Evolutionary conservation across 2,888 invertebrate species (phyloP), one percentile per base, ranked within the genome.

Genomic region (Bunonema sp.): DNA sequence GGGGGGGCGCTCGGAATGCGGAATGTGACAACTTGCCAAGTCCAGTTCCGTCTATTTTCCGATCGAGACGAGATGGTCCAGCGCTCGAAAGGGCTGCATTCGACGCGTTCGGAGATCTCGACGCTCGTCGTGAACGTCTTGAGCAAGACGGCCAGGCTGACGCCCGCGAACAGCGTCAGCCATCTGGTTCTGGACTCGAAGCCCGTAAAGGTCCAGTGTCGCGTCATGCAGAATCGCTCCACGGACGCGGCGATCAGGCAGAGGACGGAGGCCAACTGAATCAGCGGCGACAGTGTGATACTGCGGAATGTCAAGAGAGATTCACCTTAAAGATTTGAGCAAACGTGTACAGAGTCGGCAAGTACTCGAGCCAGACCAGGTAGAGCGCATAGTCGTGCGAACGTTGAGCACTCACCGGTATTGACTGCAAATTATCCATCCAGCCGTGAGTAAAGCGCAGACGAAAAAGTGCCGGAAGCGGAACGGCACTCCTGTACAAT

Each of bases 161-260:
- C 42, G 5, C 54, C 46, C 16, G 37, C 29, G 10, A 48, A 40
- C 22, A 65, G 50, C n/a, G 59, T 47, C 18, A 66, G 41, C 65
- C 65, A 66, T 21, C 65, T 42, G 1, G 60, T 60, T 5, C 58
- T 44, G 22, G 45, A 45, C 34, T 61, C 59, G 38, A 65, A 65
- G 1, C 65, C 65, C 10, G 61, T 59, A 43, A 61, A 61, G 8
- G 65, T 65, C 65, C 65, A 65, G 39, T 65, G 65, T 26, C 50
- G 49, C 34, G 57, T 57, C 53, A 57, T 53, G 33, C 49, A 53
- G 36, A 54, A 57, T 50, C 65, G 47, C 31, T 65, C 65, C 35
- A 61, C 61, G 36, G 55, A 54, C 1, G 65, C 65, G 42, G 61
- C 56, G 18, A 65, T 60, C 29, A 65, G 45, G 24, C 59, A 63